A percentile compares a stretch with the other conserved stretches of the same genome.
Evolutionary conservation across 2,797 vertebrate genomes (phyloP).

Genomic region (Myotis findleyi): DNA sequence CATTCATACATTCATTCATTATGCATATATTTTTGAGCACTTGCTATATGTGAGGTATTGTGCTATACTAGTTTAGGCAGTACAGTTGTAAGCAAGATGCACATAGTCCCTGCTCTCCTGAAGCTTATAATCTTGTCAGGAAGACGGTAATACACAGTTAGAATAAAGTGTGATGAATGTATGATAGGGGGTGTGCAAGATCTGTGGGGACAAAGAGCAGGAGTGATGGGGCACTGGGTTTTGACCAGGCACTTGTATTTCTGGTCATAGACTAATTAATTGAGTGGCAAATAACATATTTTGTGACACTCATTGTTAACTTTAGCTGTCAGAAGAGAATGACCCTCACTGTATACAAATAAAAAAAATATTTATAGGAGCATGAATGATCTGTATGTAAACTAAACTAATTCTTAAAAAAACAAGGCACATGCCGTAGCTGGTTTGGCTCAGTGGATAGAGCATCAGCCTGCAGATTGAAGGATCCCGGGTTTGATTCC

Average conservation of each 20-base stretch:
- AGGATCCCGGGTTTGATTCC: too few species aligned
- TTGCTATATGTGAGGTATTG: not conserved
- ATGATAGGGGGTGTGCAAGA: not conserved
- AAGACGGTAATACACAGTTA: not conserved
- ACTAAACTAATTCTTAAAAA: constrained; percentile 33
- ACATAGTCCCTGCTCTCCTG: not conserved
- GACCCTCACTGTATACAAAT: not conserved
- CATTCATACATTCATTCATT: not conserved
- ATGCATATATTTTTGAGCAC: constrained; percentile 9
- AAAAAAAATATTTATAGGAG: constrained; percentile 32
- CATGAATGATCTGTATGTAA: constrained; percentile 22
- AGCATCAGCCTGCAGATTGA: too few species aligned
- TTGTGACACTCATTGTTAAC: constrained; percentile 30
- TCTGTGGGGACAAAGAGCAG: not conserved
- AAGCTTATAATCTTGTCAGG: not conserved
- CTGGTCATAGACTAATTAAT: not conserved
- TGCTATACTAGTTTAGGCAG: not conserved
- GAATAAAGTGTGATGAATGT: not conserved
- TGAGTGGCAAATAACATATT: not conserved
- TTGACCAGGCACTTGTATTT: constrained; percentile 5
- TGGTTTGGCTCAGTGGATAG: too few species aligned
- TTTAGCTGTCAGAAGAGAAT: constrained; percentile 5
- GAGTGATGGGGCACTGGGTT: not conserved
- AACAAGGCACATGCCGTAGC: too few species aligned
- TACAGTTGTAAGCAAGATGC: not conserved